Base-by-base conservation (phyloP, 2,113 vertebrate genomes). In the Esox niger region DNA sequence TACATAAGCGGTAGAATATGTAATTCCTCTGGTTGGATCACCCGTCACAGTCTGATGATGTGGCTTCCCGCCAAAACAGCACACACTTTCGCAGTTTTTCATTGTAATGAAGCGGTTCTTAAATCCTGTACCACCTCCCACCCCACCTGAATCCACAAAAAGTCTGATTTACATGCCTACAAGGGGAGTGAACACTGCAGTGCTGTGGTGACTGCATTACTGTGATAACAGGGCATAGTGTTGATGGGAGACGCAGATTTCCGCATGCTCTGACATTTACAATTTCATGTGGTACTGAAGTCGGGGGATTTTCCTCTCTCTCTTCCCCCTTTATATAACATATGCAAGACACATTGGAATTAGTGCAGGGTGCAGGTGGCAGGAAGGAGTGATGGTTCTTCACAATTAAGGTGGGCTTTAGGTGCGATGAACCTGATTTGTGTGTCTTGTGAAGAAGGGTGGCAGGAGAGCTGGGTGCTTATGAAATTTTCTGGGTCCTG, bases 151-250 rank as follows among this genome's bases (percentile, higher is more conserved):
- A 78, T 54, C 69, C 52, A 57, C 56, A 23, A 21, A 33, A 52
- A 56, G 62, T 25, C 68, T 66, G 7, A 69, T 54, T 64, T 26
- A 56, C 69, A 80, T 29, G 25, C 64, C 66, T 68, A 47, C 26
- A 66, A 65, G 57, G 38, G 52, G 46, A n/a, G n/a, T n/a, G 73
- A 38, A 64, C 60, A 66, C 68, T 68, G 72, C 66, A 67, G 68
- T 56, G 74, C 64, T 57, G 57, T 64, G 69, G 74, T 66, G 62
- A 80, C 82, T 84, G 87, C 79, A 79, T 76, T 69, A 61, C 55
- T 47, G 62, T 2, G 73, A 87, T 88, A 85, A 82, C 71, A 54
- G 57, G 64, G 61, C 43, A 59, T 71, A n/a, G 0, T 69, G 47
- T 70, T 46, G 70, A 66, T 71, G 54, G 72, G 29, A 69, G 49